phyloP scores from a whole-genome alignment of 2,113 vertebrate species.

The Trematocara marginatum region DNA sequence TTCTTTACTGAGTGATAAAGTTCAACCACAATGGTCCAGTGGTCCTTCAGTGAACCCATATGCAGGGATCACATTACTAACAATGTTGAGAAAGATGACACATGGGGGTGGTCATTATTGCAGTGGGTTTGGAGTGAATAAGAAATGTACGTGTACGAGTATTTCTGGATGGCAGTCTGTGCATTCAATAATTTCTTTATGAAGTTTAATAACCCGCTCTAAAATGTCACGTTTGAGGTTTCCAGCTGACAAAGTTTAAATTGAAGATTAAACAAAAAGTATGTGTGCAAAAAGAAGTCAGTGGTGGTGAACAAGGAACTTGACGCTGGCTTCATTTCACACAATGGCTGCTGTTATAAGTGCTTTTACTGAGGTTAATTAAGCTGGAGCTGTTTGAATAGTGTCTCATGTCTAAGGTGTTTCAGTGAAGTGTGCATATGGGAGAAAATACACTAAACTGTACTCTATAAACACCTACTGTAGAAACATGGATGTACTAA shows the following conservation, averaged over 20 bases:
- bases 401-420: not conserved
- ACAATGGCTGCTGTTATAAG: constrained; percentile 2
- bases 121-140: not conserved
- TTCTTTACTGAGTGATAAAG: constrained; percentile 19
- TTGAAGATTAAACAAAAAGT: not conserved
- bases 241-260: not conserved
- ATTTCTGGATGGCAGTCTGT: not conserved
- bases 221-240: not conserved
- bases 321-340: not conserved
- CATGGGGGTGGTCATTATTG: not conserved
- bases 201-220: not conserved
- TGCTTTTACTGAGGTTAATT: constrained; percentile 24
- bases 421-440: not conserved
- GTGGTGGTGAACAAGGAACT: not conserved
- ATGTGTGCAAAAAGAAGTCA: not conserved
- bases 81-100: not conserved
- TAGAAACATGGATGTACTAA: not conserved
- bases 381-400: constrained; percentile 4
- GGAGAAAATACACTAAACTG: not conserved
- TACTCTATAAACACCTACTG: not conserved
- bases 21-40: not conserved
- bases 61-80: constrained; percentile 17
- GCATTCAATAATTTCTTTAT: not conserved
- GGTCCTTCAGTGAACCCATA: not conserved
- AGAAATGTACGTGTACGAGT: not conserved